These are phyloP conservation scores for Notolabrus celidotus DNA, from an alignment of 2,797 vertebrate species.

Conservation along the genomic window DNA sequence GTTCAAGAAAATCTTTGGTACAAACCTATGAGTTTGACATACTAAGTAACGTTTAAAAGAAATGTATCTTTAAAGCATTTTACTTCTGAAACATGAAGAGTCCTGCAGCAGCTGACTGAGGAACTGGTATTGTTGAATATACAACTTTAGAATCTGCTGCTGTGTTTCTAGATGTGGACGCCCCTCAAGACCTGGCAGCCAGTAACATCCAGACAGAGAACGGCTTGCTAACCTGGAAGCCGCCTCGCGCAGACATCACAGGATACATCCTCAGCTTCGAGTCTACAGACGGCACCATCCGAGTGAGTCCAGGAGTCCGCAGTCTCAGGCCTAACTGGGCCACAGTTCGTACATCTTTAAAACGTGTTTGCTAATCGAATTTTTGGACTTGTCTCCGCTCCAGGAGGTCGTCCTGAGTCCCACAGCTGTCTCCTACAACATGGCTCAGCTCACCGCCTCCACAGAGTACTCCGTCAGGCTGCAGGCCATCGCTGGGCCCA, in stretches of 20 bases:
- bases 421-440: constrained; percentile 90
- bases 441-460: constrained; percentile 90
- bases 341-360: rapidly evolving
- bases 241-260: constrained; percentile 91
- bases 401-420: constrained; percentile 93
- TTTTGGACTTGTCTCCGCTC: constrained; percentile 10
- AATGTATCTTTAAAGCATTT: too few relatives aligned
- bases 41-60: too few relatives aligned
- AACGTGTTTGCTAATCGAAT: neutral
- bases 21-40: too few relatives aligned
- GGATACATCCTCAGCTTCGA: constrained; percentile 94
- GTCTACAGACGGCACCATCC: constrained; percentile 88
- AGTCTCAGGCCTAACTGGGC: neutral
- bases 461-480: constrained; percentile 90
- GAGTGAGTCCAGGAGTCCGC: constrained; percentile 80
- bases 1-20: too few relatives aligned
- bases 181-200: constrained; percentile 90
- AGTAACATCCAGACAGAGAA: constrained; percentile 92
- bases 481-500: constrained; percentile 89
- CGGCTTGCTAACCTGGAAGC: constrained; percentile 90
- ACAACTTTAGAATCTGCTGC: neutral
- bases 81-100: too few relatives aligned
- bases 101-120: neutral
- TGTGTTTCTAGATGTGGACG: constrained; percentile 88
- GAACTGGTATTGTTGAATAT: neutral